A percentile compares a stretch with the other conserved stretches of the same genome.
Evolutionary conservation across 2,113 vertebrate genomes (phyloP).

Genomic region (Malurus elegans): DNA sequence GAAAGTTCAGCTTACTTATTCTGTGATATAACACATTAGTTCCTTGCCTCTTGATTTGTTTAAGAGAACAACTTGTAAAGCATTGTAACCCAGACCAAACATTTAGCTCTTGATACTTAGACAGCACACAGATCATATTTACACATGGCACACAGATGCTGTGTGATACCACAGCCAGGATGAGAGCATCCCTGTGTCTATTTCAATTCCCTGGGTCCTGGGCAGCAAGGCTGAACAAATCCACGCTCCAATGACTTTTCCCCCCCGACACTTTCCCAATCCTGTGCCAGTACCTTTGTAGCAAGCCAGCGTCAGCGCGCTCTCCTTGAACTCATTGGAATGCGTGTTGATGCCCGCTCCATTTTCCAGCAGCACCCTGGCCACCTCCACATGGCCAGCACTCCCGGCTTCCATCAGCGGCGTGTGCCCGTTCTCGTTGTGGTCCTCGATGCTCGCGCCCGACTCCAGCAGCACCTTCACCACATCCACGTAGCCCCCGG

Average conservation of each 20-base stretch:
- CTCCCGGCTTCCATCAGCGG: constrained; percentile 98
- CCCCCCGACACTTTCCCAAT: rapidly evolving
- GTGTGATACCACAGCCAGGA: neutral
- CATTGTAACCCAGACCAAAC: rapidly evolving
- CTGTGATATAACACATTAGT: neutral
- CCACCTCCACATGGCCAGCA: constrained; percentile 95
- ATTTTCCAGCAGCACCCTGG: constrained; percentile 93
- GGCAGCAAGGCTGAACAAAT: neutral
- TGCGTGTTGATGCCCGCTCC: constrained; percentile 98
- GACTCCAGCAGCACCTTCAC: constrained; percentile 97
- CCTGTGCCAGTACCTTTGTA: constrained; percentile 84
- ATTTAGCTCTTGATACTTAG: neutral
- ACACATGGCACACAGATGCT: rapidly evolving
- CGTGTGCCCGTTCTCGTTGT: constrained; percentile 98
- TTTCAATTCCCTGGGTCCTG: rapidly evolving
- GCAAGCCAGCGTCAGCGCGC: constrained; percentile 95
- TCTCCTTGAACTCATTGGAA: constrained; percentile 99
- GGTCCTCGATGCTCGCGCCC: constrained; percentile 97
- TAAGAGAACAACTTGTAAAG: neutral
- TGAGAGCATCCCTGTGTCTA: rapidly evolving
- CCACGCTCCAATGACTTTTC: rapidly evolving
- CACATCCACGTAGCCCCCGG: constrained; percentile 96
- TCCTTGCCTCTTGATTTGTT: neutral
- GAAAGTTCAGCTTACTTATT: neutral
- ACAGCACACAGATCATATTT: neutral